phyloP scores from a whole-genome alignment of 2,888 invertebrate genomes.

The Drosophila setosimentum region DNA sequence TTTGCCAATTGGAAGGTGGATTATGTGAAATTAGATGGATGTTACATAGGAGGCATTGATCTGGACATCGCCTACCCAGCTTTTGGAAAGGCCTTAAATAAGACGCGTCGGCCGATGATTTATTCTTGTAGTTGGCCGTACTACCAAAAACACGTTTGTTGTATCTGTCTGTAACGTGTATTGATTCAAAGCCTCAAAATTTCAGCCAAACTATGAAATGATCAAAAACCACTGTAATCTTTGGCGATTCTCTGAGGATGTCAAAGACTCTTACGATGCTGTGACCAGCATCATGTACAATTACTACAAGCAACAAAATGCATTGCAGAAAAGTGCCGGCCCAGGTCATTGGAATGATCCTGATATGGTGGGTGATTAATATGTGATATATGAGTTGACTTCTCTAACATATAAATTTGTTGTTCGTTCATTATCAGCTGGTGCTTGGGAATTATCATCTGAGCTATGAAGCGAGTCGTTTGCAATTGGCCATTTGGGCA shows the following conservation, averaged over 20 bases:
- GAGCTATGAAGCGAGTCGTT: slow-evolving; percentile 88
- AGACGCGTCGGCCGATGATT: slow-evolving; percentile 90
- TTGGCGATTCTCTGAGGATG: slow-evolving; percentile 89
- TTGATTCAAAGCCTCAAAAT: neutral
- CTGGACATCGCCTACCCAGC: slow-evolving; percentile 88
- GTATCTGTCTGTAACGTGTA: fast-evolving
- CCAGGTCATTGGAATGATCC: slow-evolving; percentile 91
- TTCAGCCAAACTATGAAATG: slow-evolving; percentile 86
- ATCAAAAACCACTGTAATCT: slow-evolving; percentile 87
- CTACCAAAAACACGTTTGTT: slow-evolving; percentile 86
- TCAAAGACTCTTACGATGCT: slow-evolving; percentile 87
- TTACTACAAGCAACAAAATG: slow-evolving; percentile 87
- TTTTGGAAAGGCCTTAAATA: slow-evolving; percentile 89
- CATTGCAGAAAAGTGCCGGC: slow-evolving; percentile 87
- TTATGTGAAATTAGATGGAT: slow-evolving; percentile 92
- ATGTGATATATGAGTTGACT: neutral
- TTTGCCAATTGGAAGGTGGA: slow-evolving; percentile 92
- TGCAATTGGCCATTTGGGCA: slow-evolving; percentile 91
- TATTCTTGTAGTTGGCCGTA: slow-evolving; percentile 93
- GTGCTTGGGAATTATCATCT: slow-evolving; percentile 88
- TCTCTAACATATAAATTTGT: neutral
- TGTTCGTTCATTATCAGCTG: slow-evolving; percentile 68
- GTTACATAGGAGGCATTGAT: slow-evolving; percentile 87
- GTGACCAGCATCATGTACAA: slow-evolving; percentile 86
- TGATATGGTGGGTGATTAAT: slow-evolving; percentile 86